A percentile compares a stretch with the other conserved stretches of the same genome.
Evolutionary conservation across 1,140 invertebrate species (phyloP).

Genomic region (Pseudomyrmex pallidus): DNA sequence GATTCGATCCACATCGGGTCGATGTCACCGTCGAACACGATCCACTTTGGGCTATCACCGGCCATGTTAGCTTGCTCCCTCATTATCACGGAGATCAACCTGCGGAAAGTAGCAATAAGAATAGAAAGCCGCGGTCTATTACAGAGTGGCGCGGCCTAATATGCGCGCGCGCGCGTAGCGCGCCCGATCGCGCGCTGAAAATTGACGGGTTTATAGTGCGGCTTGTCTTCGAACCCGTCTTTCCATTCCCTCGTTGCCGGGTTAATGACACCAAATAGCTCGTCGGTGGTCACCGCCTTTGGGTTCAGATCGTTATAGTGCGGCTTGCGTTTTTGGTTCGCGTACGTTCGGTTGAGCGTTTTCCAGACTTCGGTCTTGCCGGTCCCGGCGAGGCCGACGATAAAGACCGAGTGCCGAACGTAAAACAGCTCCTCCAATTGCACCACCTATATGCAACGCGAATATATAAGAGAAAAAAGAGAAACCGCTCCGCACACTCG

Average conservation of each 20-base stretch:
- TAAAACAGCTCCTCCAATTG: conserved; percentile 96
- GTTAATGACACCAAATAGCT: conserved; percentile 98
- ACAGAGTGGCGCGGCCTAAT: conserved; percentile 24
- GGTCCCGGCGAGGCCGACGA: conserved; percentile 96
- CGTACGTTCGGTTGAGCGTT: conserved; percentile 93
- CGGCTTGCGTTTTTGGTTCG: conserved; percentile 92
- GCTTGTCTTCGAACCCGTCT: conserved; percentile 88
- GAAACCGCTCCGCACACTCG: not conserved
- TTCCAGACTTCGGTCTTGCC: conserved; percentile 98
- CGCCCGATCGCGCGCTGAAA: conserved; percentile 44
- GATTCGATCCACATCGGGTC: conserved; percentile 99
- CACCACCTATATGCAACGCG: conserved; percentile 88
- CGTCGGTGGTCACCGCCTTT: conserved; percentile 98
- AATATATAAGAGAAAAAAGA: not conserved
- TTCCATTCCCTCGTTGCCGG: conserved; percentile 98
- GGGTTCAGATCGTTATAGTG: conserved; percentile 96
- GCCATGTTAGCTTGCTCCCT: conserved; percentile 95
- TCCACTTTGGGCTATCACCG: conserved; percentile 96
- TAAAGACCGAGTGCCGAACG: conserved; percentile 97
- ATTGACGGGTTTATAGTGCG: conserved; percentile 33
- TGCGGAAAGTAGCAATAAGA: conserved; percentile 77
- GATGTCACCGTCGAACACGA: conserved; percentile 98
- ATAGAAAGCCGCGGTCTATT: conserved; percentile 38
- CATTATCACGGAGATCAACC: conserved; percentile 96
- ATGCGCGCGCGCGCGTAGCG: conserved; percentile 19